Evolutionary conservation across 1,140 invertebrate genomes (phyloP), one percentile per base, ranked within the genome.

Genomic region (Bombyx mandarina): DNA sequence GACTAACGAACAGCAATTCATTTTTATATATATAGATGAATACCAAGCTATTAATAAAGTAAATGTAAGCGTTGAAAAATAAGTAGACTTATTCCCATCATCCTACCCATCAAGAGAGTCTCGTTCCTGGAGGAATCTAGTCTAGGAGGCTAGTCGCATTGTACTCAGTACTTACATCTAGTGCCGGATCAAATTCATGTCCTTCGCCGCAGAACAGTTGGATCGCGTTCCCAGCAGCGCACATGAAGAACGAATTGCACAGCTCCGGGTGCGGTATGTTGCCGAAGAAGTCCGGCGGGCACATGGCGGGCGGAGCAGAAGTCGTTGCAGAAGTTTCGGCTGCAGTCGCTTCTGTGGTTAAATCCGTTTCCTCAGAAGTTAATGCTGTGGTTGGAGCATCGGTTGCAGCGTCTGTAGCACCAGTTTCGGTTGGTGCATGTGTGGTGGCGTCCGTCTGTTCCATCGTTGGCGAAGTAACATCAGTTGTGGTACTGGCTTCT

Each of bases 201-300:
- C 58, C 58, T 51, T 52, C 48, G 44, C 48, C 45, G 8, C 58
- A 60, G 9, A 26, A 52, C 10, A 60, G 12, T 18, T 46, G 44
- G 4, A 60, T 51, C 0, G 58, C 46, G 18, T 46, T 60, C 10
- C 53, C 53, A 1, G 46, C 43, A 7, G 52, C 52, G 44, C 58
- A 59, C 58, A 59, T 54, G 26, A 49, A 59, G 47, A 54, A 59
- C 7, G 58, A 48, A n/a, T 59, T 43, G 49, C 58, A 59, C 3
- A 10, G 7, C 3, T 43, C 43, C 6, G 46, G 46, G 47, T 59
- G 58, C 5, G 58, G 58, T 6, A 59, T 48, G 18, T 59, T 54
- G 10, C 58, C 58, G 45, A 53, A 59, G 1, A 55, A 8, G 7
- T 52, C 58, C 1, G n/a, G 7, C 2, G 52, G 46, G n/a, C 58